Percentiles rank a stretch among this genome's conserved stretches.
phyloP scores from a whole-genome alignment of 1,140 invertebrate genomes.

The Hesperophylax magnus region DNA sequence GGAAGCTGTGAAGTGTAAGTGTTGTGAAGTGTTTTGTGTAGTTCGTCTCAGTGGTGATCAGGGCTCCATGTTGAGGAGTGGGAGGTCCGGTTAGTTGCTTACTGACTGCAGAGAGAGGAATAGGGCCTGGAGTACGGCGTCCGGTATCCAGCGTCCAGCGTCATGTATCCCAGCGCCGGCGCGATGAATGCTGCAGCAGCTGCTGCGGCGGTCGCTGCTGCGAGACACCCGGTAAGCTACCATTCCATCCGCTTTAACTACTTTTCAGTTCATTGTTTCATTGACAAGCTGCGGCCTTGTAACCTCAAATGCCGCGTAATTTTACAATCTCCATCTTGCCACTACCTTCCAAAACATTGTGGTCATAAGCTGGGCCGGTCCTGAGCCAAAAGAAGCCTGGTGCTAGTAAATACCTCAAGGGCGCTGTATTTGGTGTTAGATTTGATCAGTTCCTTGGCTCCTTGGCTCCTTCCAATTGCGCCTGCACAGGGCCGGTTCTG shows the following conservation, averaged over 20 bases:
- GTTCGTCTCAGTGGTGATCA: background rate
- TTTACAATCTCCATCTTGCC: no score
- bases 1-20: no score
- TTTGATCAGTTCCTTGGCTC: no score
- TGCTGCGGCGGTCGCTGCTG: conserved; percentile 70
- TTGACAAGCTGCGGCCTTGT: no score
- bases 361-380: no score
- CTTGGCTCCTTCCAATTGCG: no score
- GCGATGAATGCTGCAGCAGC: conserved; percentile 71
- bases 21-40: background rate
- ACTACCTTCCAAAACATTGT: no score
- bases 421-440: no score
- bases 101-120: background rate
- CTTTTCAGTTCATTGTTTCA: background rate
- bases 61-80: background rate
- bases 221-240: conserved; percentile 69
- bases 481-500: no score
- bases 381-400: no score
- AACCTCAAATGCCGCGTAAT: no score
- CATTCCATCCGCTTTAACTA: background rate
- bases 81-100: background rate
- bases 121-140: conserved; percentile 31
- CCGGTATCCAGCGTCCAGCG: conserved; percentile 19
- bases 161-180: conserved; percentile 70
- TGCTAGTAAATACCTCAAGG: no score